Percentiles rank a stretch among this genome's conserved stretches.
phyloP scores from a whole-genome alignment of 2,888 invertebrate species.

The Phania funesta region DNA sequence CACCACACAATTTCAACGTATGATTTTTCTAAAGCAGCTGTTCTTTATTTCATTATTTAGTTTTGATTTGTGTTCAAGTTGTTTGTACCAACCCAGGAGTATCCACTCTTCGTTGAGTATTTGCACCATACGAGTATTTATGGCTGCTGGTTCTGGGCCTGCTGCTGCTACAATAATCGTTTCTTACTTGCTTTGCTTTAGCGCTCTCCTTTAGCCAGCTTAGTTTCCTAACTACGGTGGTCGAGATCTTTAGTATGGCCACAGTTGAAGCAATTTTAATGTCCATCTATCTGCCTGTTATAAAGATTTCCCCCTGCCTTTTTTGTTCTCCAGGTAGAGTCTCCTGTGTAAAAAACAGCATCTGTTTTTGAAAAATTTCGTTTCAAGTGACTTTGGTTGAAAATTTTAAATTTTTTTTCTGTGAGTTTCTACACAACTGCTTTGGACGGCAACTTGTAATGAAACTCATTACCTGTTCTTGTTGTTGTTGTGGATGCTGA shows the following conservation, averaged over 20 bases:
- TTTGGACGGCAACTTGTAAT: slow-evolving; percentile 49
- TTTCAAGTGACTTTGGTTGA: slow-evolving; percentile 37
- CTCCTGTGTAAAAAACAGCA: slow-evolving; percentile 47
- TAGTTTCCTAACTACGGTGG: slow-evolving; percentile 57
- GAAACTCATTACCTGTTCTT: slow-evolving; percentile 57
- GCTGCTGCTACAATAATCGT: slow-evolving; percentile 40
- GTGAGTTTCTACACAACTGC: slow-evolving; percentile 23
- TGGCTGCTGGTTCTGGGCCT: slow-evolving; percentile 33
- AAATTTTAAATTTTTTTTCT: not conserved
- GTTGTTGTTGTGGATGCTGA: slow-evolving; percentile 13
- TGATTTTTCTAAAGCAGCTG: slow-evolving; percentile 57
- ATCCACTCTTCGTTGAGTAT: not conserved
- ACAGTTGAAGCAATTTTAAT: slow-evolving; percentile 41
- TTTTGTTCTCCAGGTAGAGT: slow-evolving; percentile 13
- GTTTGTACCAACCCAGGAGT: not conserved
- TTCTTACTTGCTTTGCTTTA: slow-evolving; percentile 43
- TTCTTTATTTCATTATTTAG: slow-evolving; percentile 34
- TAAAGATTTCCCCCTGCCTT: not conserved
- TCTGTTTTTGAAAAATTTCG: slow-evolving; percentile 53
- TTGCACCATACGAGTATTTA: slow-evolving; percentile 17
- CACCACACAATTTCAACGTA: not conserved
- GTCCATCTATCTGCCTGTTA: not conserved
- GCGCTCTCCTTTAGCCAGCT: slow-evolving; percentile 36
- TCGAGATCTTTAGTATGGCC: slow-evolving; percentile 50
- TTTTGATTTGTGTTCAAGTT: not conserved